Evolutionary conservation across 1,140 invertebrate genomes (phyloP).

Genomic region (Drosophila kikkawai): DNA sequence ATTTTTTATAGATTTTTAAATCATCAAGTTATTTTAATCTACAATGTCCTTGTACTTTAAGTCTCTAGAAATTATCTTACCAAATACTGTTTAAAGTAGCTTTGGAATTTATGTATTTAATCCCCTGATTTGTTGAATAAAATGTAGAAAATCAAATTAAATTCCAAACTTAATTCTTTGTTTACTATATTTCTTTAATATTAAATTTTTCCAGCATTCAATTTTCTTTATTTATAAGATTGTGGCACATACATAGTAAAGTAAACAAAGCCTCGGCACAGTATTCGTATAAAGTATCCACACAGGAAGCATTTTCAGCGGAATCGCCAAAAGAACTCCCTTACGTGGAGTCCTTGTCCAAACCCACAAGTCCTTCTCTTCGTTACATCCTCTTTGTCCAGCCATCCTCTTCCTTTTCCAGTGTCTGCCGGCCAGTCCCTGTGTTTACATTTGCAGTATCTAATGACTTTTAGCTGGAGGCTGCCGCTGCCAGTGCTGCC

Average conservation of each 20-base stretch:
- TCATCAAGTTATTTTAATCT: not conserved
- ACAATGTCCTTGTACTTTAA: no score
- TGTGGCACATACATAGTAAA: not conserved
- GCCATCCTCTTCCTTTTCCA: constrained; percentile 2
- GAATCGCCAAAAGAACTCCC: constrained; percentile 11
- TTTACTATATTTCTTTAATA: not conserved
- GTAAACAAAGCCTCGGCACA: not conserved
- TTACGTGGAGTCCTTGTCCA: constrained; percentile 6
- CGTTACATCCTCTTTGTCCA: not conserved
- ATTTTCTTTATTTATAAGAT: not conserved
- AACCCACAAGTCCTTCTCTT: constrained; percentile 4
- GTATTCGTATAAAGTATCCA: not conserved
- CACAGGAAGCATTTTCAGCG: constrained; percentile 28
- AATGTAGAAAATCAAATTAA: not conserved
- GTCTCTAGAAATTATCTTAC: not conserved
- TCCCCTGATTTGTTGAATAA: not conserved
- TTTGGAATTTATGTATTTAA: no score
- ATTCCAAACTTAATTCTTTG: not conserved
- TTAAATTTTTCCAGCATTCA: not conserved
- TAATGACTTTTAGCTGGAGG: constrained; percentile 77
- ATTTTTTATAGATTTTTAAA: not conserved
- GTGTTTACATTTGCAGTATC: constrained; percentile 68
- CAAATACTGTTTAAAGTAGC: not conserved
- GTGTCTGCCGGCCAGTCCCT: constrained; percentile 25
- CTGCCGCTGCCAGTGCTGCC: constrained; percentile 45